Base-by-base conservation (phyloP, 2,797 vertebrate species). In the Thalassophryne amazonica region DNA sequence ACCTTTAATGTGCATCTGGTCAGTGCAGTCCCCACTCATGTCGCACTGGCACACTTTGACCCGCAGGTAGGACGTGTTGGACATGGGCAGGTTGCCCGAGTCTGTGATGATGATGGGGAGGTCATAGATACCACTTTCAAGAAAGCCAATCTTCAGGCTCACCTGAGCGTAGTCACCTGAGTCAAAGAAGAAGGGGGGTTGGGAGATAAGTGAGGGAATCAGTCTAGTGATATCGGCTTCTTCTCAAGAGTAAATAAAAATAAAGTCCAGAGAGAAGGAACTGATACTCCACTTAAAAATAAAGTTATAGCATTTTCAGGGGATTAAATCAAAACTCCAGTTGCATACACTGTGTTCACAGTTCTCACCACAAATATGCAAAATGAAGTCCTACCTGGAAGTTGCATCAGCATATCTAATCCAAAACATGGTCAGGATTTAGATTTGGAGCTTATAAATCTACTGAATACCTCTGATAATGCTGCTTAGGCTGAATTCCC, bases 41-140 rank as follows among this genome's bases (percentile, higher is more conserved):
- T 98, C 94, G 19, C 97, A 99, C 25, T 94, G 93, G 76, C 97
- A 99, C 66, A 98, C 95, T 72, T 99, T 99, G 72, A 99, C 90
- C 1, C 94, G 92, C 54, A 99, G 90, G 78, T 94, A 86, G 2
- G 96, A 97, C 18, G 92, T 96, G 83, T 96, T 98, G 45, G 94
- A 93, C 84, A 94, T 92, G 48, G 95, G 93, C 51, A 94, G 92
- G 79, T 97, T 97, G 63, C 97, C 97, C 0, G 97, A 98, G 83
- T 98, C 97, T 1, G 95, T 95, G 83, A 99, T 97, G 34, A 93
- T 90, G 81, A 99, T 93, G 35, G 97, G 97, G 51, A 99, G 84
- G 9, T 94, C 93, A 1, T 98, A 98, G 81, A 98, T 93, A 1
- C 95, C 95, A n/a, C 91, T 93, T 61, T 98, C 96, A 20, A 99